phyloP scores from a whole-genome alignment of 2,888 invertebrate species.

The Toxonevra muliebris region DNA sequence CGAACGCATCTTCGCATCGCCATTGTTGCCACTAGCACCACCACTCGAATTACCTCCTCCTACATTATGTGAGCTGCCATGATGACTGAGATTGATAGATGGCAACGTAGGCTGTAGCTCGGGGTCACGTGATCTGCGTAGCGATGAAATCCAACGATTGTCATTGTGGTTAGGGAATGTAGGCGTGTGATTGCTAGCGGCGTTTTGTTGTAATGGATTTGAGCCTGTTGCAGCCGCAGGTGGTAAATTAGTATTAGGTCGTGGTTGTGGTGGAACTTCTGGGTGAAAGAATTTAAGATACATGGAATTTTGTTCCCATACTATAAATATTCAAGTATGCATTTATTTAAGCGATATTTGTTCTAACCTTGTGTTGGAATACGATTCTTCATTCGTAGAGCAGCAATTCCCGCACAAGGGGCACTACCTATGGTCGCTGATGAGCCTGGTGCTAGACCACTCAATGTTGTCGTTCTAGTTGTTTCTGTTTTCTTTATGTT shows the following conservation, averaged over 20 bases:
- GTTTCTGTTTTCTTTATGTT: slow-evolving; percentile 51
- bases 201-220: slow-evolving; percentile 31
- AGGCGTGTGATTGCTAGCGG: slow-evolving; percentile 43
- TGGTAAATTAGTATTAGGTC: slow-evolving; percentile 52
- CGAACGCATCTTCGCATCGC: slow-evolving; percentile 44
- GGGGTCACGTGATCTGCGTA: slow-evolving; percentile 71
- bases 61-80: slow-evolving; percentile 65
- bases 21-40: slow-evolving; percentile 59
- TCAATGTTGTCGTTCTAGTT: slow-evolving; percentile 42
- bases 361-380: slow-evolving; percentile 64
- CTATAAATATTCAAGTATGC: too few species aligned
- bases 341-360: neutral
- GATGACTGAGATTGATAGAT: slow-evolving; percentile 67
- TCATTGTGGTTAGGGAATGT: slow-evolving; percentile 67
- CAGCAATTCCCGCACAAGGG: slow-evolving; percentile 40
- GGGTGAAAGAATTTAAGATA: slow-evolving; percentile 40
- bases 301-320: too few species aligned
- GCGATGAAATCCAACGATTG: slow-evolving; percentile 74
- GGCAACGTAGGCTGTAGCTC: slow-evolving; percentile 74
- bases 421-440: slow-evolving; percentile 46
- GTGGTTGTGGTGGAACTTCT: slow-evolving; percentile 65
- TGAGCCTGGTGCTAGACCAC: slow-evolving; percentile 36
- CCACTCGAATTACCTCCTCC: slow-evolving; percentile 59
- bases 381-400: slow-evolving; percentile 56
- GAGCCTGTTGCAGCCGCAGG: slow-evolving; percentile 35